Percentiles rank a stretch among this genome's conserved stretches.
Conservation (phyloP, 2,797 vertebrate species). For the Lagodon rhomboides region DNA sequence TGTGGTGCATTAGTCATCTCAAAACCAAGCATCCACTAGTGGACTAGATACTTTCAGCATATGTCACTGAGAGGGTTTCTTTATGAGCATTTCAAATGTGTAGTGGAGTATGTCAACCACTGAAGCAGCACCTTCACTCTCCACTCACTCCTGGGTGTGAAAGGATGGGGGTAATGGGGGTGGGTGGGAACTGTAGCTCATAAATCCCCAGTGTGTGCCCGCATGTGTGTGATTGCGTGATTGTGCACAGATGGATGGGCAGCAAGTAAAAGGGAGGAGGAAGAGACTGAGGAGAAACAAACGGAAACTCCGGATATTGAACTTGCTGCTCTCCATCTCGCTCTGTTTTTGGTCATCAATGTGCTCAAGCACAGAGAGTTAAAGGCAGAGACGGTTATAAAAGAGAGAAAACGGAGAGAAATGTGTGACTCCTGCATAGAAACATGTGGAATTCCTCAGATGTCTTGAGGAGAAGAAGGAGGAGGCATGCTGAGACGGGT, state of each 20-base stretch:
- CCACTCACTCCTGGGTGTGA: slow-evolving; percentile 45
- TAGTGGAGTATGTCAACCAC: slow-evolving; percentile 52
- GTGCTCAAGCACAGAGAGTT: slow-evolving; percentile 10
- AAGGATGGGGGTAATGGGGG: slow-evolving; percentile 29
- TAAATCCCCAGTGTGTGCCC: slow-evolving; percentile 43
- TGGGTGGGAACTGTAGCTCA: slow-evolving; percentile 19
- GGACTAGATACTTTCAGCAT: slow-evolving; percentile 18
- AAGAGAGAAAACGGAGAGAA: slow-evolving; percentile 10
- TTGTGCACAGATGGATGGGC: slow-evolving; percentile 44
- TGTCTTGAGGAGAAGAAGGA: slow-evolving; percentile 35
- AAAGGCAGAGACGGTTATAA: slow-evolving; percentile 4
- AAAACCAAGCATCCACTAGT: slow-evolving; percentile 17
- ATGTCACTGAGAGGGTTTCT: slow-evolving; percentile 28
- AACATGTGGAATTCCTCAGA: slow-evolving; percentile 67
- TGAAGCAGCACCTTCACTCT: slow-evolving; percentile 48
- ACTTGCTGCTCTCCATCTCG: slow-evolving; percentile 9
- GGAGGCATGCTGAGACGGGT: slow-evolving; percentile 63
- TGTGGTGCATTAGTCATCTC: slow-evolving; percentile 4
- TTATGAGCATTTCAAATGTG: slow-evolving; percentile 55
- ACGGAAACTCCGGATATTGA: slow-evolving; percentile 25
- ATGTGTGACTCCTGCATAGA: slow-evolving; percentile 45
- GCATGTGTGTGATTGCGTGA: slow-evolving; percentile 39
- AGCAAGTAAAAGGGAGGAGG: slow-evolving; percentile 22
- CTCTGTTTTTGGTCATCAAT: slow-evolving; percentile 24
- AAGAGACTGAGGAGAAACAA: slow-evolving; percentile 10